Evolutionary conservation across 2,113 vertebrate genomes (phyloP), one percentile per base, ranked within the genome.

Genomic region (Tachuris rubrigastra): DNA sequence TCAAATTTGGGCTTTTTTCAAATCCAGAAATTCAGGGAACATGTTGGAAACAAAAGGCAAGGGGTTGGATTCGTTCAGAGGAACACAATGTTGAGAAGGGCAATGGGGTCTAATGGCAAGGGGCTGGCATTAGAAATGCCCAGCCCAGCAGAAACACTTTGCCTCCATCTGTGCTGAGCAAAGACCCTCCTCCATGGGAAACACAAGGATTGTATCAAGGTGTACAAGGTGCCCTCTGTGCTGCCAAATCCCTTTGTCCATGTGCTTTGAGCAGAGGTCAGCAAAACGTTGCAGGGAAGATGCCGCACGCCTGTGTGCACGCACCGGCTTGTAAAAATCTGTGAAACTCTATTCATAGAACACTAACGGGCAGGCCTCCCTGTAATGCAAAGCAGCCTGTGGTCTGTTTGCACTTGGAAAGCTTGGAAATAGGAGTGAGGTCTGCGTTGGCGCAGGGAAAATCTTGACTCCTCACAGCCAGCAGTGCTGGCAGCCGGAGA

Each of bases 401-500:
- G 66, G 90, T 92, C 50, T 95, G 86, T 96, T 96, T 93, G 74
- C 73, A 52, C 79, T 83, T 96, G 96, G 92, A 96, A 90, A 60
- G 67, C 89, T 92, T 96, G 75, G 86, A 91, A 94, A 95, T 87
- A 56, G 25, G 74, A 92, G 53, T 76, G 90, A 95, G 90, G 93
- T 91, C 88, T 96, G 92, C 1, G 22, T 60, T 97, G 93, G 95
- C 65, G 2, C 31, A 31, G 86, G 72, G 93, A 91, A 95, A 97
- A 96, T 90, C 86, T 46, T 73, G 71, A 85, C 55, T 96, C 78
- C 93, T 97, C 88, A 92, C 94, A 97, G 96, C 88, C 86, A 94
- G 90, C 80, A 87, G 83, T 77, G 84, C 90, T 96, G 94, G 93
- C 94, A 92, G 89, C 90, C 79, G 71, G 95, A 96, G 93, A 96